These are phyloP conservation scores for Heliconius hewitsoni DNA, from an alignment of 1,140 invertebrate genomes.

Conservation along the genomic window DNA sequence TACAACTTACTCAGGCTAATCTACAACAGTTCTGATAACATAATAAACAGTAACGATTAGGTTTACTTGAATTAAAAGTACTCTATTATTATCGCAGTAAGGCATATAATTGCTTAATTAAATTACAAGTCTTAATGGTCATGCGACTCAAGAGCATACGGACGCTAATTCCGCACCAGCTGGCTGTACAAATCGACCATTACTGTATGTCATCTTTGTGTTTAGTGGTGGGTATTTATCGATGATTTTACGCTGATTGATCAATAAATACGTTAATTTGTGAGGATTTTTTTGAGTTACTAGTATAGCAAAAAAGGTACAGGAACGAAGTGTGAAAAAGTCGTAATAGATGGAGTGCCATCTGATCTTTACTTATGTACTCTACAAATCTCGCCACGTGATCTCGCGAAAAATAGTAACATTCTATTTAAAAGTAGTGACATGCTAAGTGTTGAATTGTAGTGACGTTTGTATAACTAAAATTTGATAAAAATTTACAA, in stretches of 20 bases:
- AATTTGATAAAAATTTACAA: no score
- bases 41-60: not conserved
- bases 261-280: not conserved
- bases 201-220: slow-evolving; percentile 73
- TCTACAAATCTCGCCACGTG: no score
- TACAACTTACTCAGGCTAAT: not conserved
- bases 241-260: slow-evolving; percentile 20
- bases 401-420: no score
- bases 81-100: not conserved
- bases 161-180: slow-evolving; percentile 67
- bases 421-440: no score
- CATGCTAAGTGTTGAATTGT: no score
- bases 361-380: not conserved
- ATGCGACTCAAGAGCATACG: slow-evolving; percentile 48
- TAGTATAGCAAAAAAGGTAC: no score
- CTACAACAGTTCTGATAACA: slow-evolving; percentile 14
- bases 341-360: no score
- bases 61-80: not conserved
- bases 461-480: no score
- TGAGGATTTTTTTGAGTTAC: no score
- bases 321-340: no score
- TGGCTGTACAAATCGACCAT: slow-evolving; percentile 64
- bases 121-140: slow-evolving; percentile 13
- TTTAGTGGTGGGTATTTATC: slow-evolving; percentile 45
- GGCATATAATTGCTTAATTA: slow-evolving; percentile 11